phyloP scores from a whole-genome alignment of 2,888 invertebrate species.

The Eilema caniola region DNA sequence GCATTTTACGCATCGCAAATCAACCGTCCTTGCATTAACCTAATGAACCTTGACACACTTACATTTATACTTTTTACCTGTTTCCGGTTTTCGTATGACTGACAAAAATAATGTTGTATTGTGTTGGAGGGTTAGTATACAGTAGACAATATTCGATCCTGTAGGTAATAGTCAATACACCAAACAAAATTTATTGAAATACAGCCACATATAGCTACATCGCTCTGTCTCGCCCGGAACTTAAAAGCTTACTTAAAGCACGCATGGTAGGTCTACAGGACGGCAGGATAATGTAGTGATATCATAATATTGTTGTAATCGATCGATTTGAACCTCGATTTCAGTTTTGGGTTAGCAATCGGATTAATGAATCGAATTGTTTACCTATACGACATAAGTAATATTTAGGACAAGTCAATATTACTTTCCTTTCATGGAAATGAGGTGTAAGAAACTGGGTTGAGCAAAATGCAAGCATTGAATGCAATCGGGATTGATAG shows the following conservation, averaged over 20 bases:
- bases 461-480: too few species aligned
- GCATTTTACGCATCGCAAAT: background rate
- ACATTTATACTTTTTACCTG: background rate
- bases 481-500: too few species aligned
- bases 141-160: background rate
- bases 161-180: background rate
- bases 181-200: too few species aligned
- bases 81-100: background rate
- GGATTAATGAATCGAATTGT: background rate
- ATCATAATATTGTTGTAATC: background rate
- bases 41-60: constrained; percentile 3
- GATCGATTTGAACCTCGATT: background rate
- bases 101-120: background rate
- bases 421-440: background rate
- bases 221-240: too few species aligned
- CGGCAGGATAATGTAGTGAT: too few species aligned
- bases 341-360: background rate
- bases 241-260: too few species aligned
- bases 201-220: too few species aligned
- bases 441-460: background rate
- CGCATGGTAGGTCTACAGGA: too few species aligned
- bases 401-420: too few species aligned
- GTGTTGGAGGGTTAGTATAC: too few species aligned
- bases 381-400: too few species aligned
- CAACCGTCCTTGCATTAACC: constrained; percentile 10